These are phyloP conservation scores for Papilio gigon DNA, from an alignment of 2,888 invertebrate species.

Conservation along the genomic window DNA sequence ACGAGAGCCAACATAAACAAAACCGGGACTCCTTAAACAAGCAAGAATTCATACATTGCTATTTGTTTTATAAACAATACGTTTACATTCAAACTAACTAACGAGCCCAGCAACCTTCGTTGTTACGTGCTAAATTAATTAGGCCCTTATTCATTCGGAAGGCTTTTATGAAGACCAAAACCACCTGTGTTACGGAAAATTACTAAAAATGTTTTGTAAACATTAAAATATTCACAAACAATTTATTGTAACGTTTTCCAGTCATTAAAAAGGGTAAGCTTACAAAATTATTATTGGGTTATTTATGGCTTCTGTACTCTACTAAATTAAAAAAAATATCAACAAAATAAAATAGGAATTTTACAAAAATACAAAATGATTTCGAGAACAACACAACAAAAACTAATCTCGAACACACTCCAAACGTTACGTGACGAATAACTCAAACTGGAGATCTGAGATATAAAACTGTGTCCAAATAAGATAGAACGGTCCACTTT, in stretches of 20 bases:
- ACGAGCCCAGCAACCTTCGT: constrained; percentile 7
- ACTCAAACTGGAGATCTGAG: constrained; percentile 22
- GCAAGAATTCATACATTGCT: constrained; percentile 31
- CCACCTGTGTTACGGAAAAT: not conserved
- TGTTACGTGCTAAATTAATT: constrained; percentile 29
- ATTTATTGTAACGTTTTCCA: no score
- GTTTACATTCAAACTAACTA: constrained; percentile 20
- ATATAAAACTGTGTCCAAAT: constrained; percentile 23
- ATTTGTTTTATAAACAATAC: constrained; percentile 38
- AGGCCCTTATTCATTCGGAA: constrained; percentile 7
- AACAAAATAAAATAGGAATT: not conserved
- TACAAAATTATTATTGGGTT: not conserved
- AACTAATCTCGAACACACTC: constrained; percentile 25
- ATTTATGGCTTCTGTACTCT: not conserved
- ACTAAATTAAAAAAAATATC: not conserved
- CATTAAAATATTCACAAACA: not conserved
- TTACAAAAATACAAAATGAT: constrained; percentile 20
- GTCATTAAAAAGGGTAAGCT: no score
- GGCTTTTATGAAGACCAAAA: constrained; percentile 5
- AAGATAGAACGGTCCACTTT: constrained; percentile 17
- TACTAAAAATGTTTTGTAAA: not conserved
- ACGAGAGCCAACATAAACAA: constrained; percentile 24
- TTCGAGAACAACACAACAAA: constrained; percentile 19
- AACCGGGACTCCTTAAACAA: constrained; percentile 22
- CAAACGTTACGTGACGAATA: constrained; percentile 34